Percentiles rank a stretch among this genome's conserved stretches.
Conservation (phyloP, 2,797 vertebrate genomes). For the Crocidura indochinensis region DNA sequence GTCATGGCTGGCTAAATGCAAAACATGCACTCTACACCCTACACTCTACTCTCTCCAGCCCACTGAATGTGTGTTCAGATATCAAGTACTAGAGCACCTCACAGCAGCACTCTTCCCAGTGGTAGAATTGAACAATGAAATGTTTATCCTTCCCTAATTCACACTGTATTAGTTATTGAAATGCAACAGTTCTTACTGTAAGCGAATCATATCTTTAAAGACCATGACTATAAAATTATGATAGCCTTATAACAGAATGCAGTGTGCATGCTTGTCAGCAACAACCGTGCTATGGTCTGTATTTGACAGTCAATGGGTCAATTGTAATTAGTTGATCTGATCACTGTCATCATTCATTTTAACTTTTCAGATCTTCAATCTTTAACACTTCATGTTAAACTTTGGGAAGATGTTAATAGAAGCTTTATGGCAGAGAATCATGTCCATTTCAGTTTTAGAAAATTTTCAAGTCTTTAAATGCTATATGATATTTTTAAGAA, state of each 20-base stretch:
- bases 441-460: slow-evolving; percentile 5
- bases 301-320: slow-evolving; percentile 23
- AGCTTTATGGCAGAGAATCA: not conserved
- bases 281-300: slow-evolving; percentile 29
- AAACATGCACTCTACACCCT: too few species aligned
- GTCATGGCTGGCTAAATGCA: too few species aligned
- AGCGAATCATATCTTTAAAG: slow-evolving; percentile 26
- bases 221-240: slow-evolving; percentile 44
- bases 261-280: not conserved
- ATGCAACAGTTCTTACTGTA: not conserved
- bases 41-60: too few species aligned
- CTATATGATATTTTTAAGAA: slow-evolving; percentile 47
- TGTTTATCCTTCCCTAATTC: not conserved
- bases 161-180: not conserved
- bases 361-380: slow-evolving; percentile 56
- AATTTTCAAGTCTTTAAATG: slow-evolving; percentile 19
- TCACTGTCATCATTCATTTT: slow-evolving; percentile 47
- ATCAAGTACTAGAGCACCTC: slow-evolving; percentile 45
- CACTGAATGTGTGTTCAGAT: slow-evolving; percentile 76
- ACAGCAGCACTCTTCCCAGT: not conserved
- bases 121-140: slow-evolving; percentile 64
- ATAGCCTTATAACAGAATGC: slow-evolving; percentile 4
- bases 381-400: not conserved
- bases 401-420: not conserved
- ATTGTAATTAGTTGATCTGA: slow-evolving; percentile 41